Evolutionary conservation across 2,888 invertebrate species (phyloP), one percentile per base, ranked within the genome.

Genomic region (Coremacera marginata): DNA sequence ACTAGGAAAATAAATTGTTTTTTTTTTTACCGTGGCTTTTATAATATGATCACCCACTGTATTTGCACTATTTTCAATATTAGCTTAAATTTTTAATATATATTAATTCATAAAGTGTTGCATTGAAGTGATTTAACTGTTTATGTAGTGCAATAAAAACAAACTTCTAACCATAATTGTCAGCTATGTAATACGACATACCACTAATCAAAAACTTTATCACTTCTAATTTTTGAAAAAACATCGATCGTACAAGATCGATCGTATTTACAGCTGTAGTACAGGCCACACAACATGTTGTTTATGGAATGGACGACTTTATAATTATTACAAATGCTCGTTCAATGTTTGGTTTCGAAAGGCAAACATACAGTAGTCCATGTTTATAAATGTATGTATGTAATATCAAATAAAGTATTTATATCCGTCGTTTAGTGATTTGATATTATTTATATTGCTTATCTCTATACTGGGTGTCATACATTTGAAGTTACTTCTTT

Each of bases 361-460:
- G 83, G 83, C 82, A 85, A 84, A 87, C 84, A 87, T 85, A 87
- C 86, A 83, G 86, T 86, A 87, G 86, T 84, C 84, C 83, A 83
- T 84, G 78, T 81, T 79, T 79, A 80, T 78, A 79, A 78, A 78
- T 70, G 75, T 44, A 9, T 22, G 22, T 19, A 55, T 9, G 22
- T 22, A 55, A 19, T 16, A 5, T 19, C 4, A 5, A 19, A 55
- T 19, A 55, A 55, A 19, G 19, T 22, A 55, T n/a, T 9, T 9
- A 19, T 55, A 55, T 55, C 22, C 19, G 22, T 19, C 3, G 22
- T 55, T 55, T 55, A 44, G 11, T 44, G 44, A 7, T 44, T 0
- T 44, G 1, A 14, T 14, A 44, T 11, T 44, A 44, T 44, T 44
- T 44, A 44, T 44, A 11, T 14, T 3, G 44, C 44, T 44, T 44